phyloP scores from a whole-genome alignment of 64 coral and sea anemone species.

The Platygyra sinensis region DNA sequence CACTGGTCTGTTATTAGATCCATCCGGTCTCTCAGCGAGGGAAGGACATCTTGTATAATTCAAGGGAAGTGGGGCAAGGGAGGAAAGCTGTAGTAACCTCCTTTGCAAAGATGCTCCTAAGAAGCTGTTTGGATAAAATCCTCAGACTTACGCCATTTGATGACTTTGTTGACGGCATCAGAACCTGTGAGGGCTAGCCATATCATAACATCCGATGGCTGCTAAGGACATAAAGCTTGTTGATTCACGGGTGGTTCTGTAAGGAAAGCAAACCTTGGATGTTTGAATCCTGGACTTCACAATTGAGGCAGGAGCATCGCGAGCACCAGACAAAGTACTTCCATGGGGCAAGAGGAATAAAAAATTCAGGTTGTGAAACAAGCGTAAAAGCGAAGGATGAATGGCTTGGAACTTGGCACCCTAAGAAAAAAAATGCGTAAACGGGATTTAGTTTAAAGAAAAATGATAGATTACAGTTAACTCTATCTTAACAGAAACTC shows the following conservation, averaged over 20 bases:
- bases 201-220: constrained; percentile 40
- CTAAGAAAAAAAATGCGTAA: neutral
- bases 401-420: constrained; percentile 44
- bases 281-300: constrained; percentile 16
- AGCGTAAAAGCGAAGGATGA: constrained; percentile 67
- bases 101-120: constrained; percentile 9
- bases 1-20: constrained; percentile 62
- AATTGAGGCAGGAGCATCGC: constrained; percentile 73
- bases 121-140: constrained; percentile 65
- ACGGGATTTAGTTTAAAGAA: too few species aligned
- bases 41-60: constrained; percentile 44
- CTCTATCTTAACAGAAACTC: too few species aligned
- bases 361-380: constrained; percentile 60
- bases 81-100: constrained; percentile 59
- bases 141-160: constrained; percentile 51
- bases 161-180: constrained; percentile 1
- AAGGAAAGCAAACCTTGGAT: constrained; percentile 20
- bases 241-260: constrained; percentile 63
- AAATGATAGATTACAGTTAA: too few species aligned
- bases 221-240: constrained; percentile 47
- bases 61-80: constrained; percentile 40
- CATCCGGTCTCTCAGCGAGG: constrained; percentile 26
- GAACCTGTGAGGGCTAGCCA: constrained; percentile 28
- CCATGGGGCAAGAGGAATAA: constrained; percentile 47
- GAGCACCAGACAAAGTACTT: constrained; percentile 58